Percentiles rank a stretch among this genome's conserved stretches.
These are phyloP conservation scores for Eclectus roratus DNA, from an alignment of 2,113 vertebrate genomes.

Conservation along the genomic window DNA sequence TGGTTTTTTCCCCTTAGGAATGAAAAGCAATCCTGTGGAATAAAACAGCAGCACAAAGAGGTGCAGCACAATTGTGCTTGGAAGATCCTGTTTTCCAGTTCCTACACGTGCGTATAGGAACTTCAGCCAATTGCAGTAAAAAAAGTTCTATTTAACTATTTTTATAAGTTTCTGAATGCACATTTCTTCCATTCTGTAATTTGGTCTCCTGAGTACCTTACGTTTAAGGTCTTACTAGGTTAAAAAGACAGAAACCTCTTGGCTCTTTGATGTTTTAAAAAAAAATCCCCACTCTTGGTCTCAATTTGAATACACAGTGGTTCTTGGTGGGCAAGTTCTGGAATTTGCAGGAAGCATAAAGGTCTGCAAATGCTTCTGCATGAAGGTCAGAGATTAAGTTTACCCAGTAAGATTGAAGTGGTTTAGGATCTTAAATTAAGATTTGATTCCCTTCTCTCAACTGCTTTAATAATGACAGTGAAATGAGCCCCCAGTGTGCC, in stretches of 20 bases:
- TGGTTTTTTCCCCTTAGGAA: not conserved
- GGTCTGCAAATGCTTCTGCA: not conserved
- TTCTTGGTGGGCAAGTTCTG: not conserved
- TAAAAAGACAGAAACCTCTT: not conserved
- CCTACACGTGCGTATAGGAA: not conserved
- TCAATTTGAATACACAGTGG: not conserved
- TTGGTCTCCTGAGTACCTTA: not conserved
- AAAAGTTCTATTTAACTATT: not conserved
- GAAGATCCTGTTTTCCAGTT: not conserved
- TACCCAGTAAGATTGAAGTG: not conserved
- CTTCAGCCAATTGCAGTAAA: not conserved
- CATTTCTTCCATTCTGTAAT: not conserved
- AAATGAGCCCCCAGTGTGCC: not conserved
- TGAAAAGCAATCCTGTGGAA: not conserved
- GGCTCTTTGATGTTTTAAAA: not conserved
- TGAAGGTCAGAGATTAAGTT: not conserved
- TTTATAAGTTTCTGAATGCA: not conserved
- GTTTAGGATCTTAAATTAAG: not conserved
- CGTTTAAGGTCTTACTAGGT: not conserved
- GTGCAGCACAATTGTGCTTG: not conserved
- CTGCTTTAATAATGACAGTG: not conserved
- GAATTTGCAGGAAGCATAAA: not conserved
- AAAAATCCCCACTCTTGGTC: accelerated
- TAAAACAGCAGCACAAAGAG: not conserved
- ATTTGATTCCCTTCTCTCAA: not conserved